Conservation (phyloP, 2,113 vertebrate species). For the Peromyscus polionotus region DNA sequence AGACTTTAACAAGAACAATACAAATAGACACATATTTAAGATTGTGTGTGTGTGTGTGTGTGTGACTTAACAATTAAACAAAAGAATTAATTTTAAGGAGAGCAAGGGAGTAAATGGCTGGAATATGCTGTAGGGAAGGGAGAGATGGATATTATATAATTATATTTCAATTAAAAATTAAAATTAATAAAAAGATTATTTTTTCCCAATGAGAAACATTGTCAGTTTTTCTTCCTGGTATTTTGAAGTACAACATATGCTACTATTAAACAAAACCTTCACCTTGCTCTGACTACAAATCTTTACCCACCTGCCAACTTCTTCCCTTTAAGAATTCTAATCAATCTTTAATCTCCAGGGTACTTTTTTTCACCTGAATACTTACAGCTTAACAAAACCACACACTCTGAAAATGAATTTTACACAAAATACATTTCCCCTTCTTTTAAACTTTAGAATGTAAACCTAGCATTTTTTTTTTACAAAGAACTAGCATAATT, state of each 20-base stretch:
- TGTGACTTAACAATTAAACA: neutral
- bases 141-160: neutral
- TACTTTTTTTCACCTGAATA: neutral
- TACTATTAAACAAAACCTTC: neutral
- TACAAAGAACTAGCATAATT: neutral
- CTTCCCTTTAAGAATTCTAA: neutral
- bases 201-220: neutral
- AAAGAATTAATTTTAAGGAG: neutral
- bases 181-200: neutral
- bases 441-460: neutral
- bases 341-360: neutral
- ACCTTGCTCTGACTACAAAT: neutral
- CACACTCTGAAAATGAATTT: neutral
- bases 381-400: neutral
- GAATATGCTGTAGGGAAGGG: neutral
- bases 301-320: accelerated
- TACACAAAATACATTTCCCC: neutral
- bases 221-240: neutral
- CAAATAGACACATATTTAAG: neutral
- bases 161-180: neutral
- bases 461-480: neutral
- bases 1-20: neutral
- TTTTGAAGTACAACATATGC: neutral
- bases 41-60: neutral
- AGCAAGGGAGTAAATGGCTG: neutral